Percentiles rank a stretch among this genome's conserved stretches.
These are phyloP conservation scores for Scrobipalpa costella DNA, from an alignment of 2,888 invertebrate genomes.

Conservation along the genomic window DNA sequence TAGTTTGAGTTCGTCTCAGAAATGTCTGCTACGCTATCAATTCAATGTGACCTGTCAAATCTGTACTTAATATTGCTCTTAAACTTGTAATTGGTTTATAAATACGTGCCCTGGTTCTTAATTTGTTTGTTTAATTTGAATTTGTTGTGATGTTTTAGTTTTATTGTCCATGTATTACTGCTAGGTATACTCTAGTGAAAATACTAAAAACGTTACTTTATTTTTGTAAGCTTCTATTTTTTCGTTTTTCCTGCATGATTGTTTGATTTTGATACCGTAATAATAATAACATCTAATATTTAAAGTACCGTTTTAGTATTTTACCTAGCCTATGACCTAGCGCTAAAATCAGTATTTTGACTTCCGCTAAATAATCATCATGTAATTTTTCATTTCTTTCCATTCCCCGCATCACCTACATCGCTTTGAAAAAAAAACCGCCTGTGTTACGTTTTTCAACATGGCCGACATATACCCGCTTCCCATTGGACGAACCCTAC, in stretches of 20 bases:
- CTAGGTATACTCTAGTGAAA: neutral
- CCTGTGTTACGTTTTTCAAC: conserved; percentile 56
- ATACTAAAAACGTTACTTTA: conserved; percentile 11
- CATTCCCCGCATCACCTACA: conserved; percentile 47
- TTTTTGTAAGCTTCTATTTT: neutral
- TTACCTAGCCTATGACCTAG: conserved; percentile 15
- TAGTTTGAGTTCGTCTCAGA: too few relatives aligned
- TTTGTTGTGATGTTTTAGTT: neutral
- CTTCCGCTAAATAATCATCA: conserved; percentile 20
- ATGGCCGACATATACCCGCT: conserved; percentile 38
- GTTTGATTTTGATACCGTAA: neutral
- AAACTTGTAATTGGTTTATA: too few relatives aligned
- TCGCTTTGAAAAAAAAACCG: conserved; percentile 49
- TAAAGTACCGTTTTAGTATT: conserved; percentile 12
- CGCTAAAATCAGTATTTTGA: conserved; percentile 6
- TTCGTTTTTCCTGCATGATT: neutral
- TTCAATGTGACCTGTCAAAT: too few relatives aligned
- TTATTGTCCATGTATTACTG: neutral
- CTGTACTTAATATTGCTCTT: too few relatives aligned
- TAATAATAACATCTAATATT: neutral
- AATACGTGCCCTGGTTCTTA: too few relatives aligned
- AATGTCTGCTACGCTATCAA: too few relatives aligned
- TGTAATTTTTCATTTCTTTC: conserved; percentile 44
- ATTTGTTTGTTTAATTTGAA: neutral
- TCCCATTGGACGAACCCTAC: conserved; percentile 49